These are phyloP conservation scores for Varanus komodoensis DNA, from an alignment of 2,113 vertebrate species.

Conservation along the genomic window DNA sequence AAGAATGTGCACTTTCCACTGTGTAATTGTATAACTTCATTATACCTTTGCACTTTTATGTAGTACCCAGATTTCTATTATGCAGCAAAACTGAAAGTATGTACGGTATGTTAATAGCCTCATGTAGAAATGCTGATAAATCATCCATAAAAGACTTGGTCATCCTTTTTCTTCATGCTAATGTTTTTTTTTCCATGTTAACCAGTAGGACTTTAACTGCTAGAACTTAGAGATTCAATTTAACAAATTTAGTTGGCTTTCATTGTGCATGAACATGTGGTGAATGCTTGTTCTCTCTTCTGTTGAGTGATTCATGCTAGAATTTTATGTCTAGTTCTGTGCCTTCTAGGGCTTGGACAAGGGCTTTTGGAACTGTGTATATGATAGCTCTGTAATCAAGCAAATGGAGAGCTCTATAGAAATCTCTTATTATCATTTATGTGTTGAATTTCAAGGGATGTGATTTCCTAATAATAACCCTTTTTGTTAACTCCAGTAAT, in stretches of 20 bases:
- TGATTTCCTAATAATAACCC: background rate
- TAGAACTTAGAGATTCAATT: background rate
- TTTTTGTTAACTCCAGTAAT: background rate
- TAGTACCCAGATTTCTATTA: too few species aligned
- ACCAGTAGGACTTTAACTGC: background rate
- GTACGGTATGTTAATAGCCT: too few species aligned
- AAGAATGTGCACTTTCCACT: too few species aligned
- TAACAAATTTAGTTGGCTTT: background rate
- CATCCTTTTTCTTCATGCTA: background rate
- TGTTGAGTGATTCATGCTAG: background rate
- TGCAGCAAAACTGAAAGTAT: too few species aligned
- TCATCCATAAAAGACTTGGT: background rate
- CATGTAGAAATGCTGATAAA: too few species aligned
- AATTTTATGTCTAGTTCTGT: background rate
- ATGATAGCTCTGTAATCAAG: background rate
- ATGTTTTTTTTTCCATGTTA: background rate
- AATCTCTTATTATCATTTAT: background rate
- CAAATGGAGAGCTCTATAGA: background rate
- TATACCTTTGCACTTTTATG: too few species aligned
- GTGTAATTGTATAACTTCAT: too few species aligned
- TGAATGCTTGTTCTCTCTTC: background rate
- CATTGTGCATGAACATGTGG: background rate
- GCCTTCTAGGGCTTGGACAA: background rate
- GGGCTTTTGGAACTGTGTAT: background rate
- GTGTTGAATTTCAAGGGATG: background rate